Conservation (phyloP, 2,113 vertebrate genomes). For the Rhabdomys dilectus region DNA sequence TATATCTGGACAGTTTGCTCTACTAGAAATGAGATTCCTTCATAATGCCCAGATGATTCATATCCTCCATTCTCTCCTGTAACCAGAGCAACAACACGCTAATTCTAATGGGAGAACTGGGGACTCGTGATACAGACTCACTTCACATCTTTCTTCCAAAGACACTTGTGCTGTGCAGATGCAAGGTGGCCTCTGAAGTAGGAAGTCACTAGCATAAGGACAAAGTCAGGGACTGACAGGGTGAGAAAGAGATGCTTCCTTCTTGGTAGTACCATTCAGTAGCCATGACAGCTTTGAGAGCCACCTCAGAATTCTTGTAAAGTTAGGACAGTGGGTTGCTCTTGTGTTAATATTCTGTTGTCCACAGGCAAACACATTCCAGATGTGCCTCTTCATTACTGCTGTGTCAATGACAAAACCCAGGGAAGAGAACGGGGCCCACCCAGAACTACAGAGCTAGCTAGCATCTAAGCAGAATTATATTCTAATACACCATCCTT, state of each 20-base stretch:
- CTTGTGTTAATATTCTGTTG: neutral
- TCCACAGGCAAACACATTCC: neutral
- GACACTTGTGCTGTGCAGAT: neutral
- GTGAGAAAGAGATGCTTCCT: neutral
- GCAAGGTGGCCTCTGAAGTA: neutral
- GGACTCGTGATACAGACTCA: neutral
- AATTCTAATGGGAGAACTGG: neutral
- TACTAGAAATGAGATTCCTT: neutral
- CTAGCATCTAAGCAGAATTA: neutral
- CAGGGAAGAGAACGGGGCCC: neutral
- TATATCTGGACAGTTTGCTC: neutral
- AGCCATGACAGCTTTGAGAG: neutral
- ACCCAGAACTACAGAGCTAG: conserved; percentile 16
- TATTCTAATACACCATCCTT: neutral
- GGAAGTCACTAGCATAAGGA: neutral
- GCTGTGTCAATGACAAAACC: neutral
- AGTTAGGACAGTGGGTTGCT: neutral
- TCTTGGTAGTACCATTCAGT: neutral
- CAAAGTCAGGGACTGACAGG: neutral
- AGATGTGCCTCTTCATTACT: neutral
- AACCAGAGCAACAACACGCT: neutral
- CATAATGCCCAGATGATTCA: neutral
- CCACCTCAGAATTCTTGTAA: neutral
- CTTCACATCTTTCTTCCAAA: neutral
- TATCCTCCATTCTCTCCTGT: neutral